Evolutionary conservation across 2,888 invertebrate genomes (phyloP).

Genomic region (Strigamia transsilvanica): DNA sequence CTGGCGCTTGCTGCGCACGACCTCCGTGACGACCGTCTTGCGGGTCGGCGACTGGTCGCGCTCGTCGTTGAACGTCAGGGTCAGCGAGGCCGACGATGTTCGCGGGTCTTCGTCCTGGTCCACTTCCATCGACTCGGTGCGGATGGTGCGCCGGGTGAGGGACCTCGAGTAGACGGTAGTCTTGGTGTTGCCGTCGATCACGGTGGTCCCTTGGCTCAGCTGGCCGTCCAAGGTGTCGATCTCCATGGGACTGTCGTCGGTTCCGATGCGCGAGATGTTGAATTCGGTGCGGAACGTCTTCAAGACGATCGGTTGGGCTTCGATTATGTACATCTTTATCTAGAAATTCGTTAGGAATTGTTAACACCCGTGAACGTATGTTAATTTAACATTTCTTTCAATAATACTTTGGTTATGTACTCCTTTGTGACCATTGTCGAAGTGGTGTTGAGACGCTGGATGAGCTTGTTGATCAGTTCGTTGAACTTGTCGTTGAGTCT

Average conservation of each 20-base stretch:
- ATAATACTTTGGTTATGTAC: conserved; percentile 41
- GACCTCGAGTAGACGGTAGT: conserved; percentile 39
- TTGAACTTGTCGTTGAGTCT: conserved; percentile 81
- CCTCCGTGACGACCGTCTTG: conserved; percentile 51
- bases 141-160: conserved; percentile 32
- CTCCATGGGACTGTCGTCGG: conserved; percentile 53
- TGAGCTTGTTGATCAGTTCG: conserved; percentile 65
- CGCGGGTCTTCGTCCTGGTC: conserved; percentile 51
- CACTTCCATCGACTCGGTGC: conserved; percentile 55
- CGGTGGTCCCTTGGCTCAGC: background rate
- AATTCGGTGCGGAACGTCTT: conserved; percentile 84
- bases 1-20: conserved; percentile 29
- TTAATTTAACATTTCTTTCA: no score
- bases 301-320: conserved; percentile 52
- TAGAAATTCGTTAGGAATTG: background rate
- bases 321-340: background rate
- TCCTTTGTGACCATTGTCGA: conserved; percentile 53
- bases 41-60: conserved; percentile 29
- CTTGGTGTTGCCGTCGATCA: conserved; percentile 53
- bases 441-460: conserved; percentile 72
- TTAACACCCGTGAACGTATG: no score
- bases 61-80: conserved; percentile 56
- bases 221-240: conserved; percentile 33
- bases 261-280: conserved; percentile 69
- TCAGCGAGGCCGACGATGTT: conserved; percentile 56